Percentiles rank a stretch among this genome's conserved stretches.
Conservation (phyloP, 2,888 invertebrate species). For the Hemistola chrysoprasaria region DNA sequence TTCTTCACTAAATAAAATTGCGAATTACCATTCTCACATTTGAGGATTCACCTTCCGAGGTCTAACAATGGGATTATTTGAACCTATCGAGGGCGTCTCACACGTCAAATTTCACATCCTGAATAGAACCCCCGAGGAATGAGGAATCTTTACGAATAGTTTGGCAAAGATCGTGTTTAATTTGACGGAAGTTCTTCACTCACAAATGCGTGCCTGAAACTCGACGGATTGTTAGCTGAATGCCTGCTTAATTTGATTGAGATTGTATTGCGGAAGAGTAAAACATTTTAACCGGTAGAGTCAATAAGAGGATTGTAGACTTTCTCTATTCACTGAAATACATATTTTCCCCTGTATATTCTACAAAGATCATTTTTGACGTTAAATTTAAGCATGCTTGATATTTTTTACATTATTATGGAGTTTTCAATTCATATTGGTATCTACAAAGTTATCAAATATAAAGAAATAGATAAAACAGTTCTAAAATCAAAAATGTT, state of each 20-base stretch:
- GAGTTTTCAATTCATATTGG: too few species aligned
- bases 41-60: slow-evolving; percentile 54
- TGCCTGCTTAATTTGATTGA: slow-evolving; percentile 61
- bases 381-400: too few species aligned
- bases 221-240: slow-evolving; percentile 62
- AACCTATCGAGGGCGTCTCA: slow-evolving; percentile 50
- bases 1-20: not conserved
- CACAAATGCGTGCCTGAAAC: slow-evolving; percentile 63
- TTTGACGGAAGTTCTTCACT: slow-evolving; percentile 72
- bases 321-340: too few species aligned
- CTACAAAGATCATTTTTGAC: too few species aligned
- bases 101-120: slow-evolving; percentile 81
- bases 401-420: too few species aligned
- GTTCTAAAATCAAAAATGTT: too few species aligned
- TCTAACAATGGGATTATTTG: slow-evolving; percentile 60
- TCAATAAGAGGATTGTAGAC: too few species aligned
- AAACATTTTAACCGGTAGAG: too few species aligned
- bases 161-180: slow-evolving; percentile 72
- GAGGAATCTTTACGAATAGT: slow-evolving; percentile 80
- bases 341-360: too few species aligned
- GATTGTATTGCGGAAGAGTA: not conserved
- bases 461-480: too few species aligned
- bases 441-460: too few species aligned
- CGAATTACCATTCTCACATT: slow-evolving; percentile 48
- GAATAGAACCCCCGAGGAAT: slow-evolving; percentile 71